A percentile compares a stretch with the other conserved stretches of the same genome.
Conservation (phyloP, 2,888 invertebrate genomes). For the Amaurobius ferox region DNA sequence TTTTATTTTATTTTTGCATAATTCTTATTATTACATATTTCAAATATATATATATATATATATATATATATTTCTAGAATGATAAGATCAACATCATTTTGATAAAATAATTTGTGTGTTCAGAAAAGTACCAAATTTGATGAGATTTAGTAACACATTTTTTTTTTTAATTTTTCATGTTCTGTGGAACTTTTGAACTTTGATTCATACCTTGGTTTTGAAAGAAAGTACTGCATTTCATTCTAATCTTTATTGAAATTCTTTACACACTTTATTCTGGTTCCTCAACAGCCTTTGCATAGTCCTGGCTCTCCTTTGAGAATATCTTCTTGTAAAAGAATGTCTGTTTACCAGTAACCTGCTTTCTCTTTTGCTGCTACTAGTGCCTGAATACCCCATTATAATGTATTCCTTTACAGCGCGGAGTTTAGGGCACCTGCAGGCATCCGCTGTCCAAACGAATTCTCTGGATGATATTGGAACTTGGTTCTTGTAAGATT, state of each 20-base stretch:
- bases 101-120: no score
- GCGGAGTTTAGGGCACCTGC: slow-evolving; percentile 74
- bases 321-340: slow-evolving; percentile 74
- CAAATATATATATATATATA: no score
- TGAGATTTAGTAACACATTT: no score
- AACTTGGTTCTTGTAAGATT: slow-evolving; percentile 75
- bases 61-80: no score
- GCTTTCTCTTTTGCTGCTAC: slow-evolving; percentile 73
- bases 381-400: slow-evolving; percentile 74
- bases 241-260: not conserved
- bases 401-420: slow-evolving; percentile 74
- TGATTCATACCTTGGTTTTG: no score
- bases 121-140: no score
- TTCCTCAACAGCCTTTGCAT: slow-evolving; percentile 43
- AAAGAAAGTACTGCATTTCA: no score
- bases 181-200: no score
- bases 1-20: no score
- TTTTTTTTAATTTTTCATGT: no score
- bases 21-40: no score
- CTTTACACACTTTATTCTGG: slow-evolving; percentile 24
- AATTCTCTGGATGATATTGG: slow-evolving; percentile 75
- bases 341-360: slow-evolving; percentile 72
- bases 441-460: slow-evolving; percentile 74
- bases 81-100: no score
- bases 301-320: slow-evolving; percentile 37